Conservation (phyloP, 2,888 invertebrate species). For the Atrina japonica region DNA sequence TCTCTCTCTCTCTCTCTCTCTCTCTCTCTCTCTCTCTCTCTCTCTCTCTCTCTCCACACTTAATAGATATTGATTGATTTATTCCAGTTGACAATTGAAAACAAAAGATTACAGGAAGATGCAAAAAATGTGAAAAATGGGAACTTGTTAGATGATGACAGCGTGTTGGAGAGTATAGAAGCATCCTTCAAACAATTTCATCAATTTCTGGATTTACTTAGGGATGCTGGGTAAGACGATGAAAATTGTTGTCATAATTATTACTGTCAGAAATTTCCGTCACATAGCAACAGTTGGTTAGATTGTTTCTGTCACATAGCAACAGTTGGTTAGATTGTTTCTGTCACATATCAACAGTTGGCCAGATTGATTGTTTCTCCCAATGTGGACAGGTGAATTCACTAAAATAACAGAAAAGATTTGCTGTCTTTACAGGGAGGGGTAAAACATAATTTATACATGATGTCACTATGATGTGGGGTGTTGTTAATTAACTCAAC, state of each 20-base stretch:
- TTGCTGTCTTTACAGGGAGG: no score
- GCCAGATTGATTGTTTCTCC: no score
- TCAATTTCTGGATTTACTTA: constrained; percentile 77
- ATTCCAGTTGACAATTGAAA: constrained; percentile 76
- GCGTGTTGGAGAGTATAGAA: constrained; percentile 78
- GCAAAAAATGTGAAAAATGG: constrained; percentile 36
- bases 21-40: no score
- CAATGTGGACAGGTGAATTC: no score
- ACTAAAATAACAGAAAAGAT: no score
- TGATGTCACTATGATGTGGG: no score
- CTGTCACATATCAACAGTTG: neutral
- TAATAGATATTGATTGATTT: neutral
- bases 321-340: neutral
- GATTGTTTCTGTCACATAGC: neutral
- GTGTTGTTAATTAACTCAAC: no score
- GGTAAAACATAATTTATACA: no score
- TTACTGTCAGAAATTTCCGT: no score
- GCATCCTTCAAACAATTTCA: constrained; percentile 79
- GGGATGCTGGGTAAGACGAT: constrained; percentile 79
- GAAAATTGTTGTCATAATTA: no score
- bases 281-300: neutral
- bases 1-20: no score
- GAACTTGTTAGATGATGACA: constrained; percentile 73
- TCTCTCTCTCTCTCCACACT: no score
- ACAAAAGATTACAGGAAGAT: constrained; percentile 69